phyloP scores from a whole-genome alignment of 1,140 invertebrate genomes.

The Lethrus apterus region DNA sequence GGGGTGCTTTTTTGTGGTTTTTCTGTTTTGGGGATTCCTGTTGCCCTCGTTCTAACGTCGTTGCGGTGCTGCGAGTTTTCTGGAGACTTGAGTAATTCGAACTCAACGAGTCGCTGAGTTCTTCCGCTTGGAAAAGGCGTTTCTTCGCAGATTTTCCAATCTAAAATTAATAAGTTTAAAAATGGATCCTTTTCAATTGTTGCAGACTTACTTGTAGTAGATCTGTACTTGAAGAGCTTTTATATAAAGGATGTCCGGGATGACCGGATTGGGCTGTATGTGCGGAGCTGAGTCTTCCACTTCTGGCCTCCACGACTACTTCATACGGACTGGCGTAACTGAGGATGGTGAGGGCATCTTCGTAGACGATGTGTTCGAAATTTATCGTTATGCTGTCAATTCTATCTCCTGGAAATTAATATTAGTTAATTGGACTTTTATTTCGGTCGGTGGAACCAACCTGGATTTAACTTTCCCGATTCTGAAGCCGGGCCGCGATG shows the following conservation, averaged over 20 bases:
- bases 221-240: slow-evolving; percentile 44
- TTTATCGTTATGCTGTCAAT: slow-evolving; percentile 79
- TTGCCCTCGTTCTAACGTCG: slow-evolving; percentile 33
- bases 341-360: slow-evolving; percentile 82
- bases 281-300: slow-evolving; percentile 27
- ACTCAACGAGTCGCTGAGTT: slow-evolving; percentile 40
- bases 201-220: slow-evolving; percentile 42
- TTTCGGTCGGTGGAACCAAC: too few species aligned
- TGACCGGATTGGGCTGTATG: slow-evolving; percentile 23
- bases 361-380: slow-evolving; percentile 80
- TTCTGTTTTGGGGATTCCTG: slow-evolving; percentile 29
- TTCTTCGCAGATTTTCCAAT: slow-evolving; percentile 42
- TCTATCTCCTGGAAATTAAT: slow-evolving; percentile 80
- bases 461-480: slow-evolving; percentile 71
- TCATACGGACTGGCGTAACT: slow-evolving; percentile 90
- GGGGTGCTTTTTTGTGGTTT: slow-evolving; percentile 17
- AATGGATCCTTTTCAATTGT: neutral
- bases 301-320: slow-evolving; percentile 60
- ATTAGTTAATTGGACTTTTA: neutral
- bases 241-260: slow-evolving; percentile 35
- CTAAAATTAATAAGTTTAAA: slow-evolving; percentile 29
- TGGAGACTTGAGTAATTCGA: slow-evolving; percentile 44
- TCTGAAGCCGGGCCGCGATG: slow-evolving; percentile 81
- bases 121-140: slow-evolving; percentile 42
- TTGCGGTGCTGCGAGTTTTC: slow-evolving; percentile 36